Evolutionary conservation across 2,113 vertebrate species (phyloP).

Genomic region (Pica pica): DNA sequence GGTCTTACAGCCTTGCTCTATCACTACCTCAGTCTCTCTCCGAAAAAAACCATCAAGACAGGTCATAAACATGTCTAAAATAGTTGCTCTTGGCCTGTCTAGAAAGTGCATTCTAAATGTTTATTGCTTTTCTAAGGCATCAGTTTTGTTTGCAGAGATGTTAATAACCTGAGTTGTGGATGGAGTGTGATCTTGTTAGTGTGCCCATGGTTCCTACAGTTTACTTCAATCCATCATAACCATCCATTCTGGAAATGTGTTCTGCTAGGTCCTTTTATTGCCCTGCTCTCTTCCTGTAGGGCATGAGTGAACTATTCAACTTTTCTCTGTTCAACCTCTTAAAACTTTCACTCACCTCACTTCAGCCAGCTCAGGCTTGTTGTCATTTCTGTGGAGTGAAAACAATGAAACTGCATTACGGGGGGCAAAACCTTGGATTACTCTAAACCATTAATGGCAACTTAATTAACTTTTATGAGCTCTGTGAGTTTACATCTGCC

Average conservation of each 20-base stretch:
- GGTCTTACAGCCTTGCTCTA: background rate
- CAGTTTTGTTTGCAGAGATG: background rate
- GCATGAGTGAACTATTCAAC: background rate
- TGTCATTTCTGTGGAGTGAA: background rate
- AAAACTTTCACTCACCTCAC: background rate
- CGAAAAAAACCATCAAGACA: background rate
- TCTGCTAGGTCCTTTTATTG: background rate
- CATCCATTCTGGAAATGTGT: background rate
- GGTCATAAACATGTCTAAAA: background rate
- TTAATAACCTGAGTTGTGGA: background rate
- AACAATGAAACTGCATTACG: background rate
- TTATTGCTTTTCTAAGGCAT: background rate
- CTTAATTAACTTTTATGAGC: background rate
- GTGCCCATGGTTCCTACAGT: background rate
- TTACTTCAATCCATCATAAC: background rate
- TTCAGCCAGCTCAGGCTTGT: background rate
- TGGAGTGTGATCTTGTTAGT: background rate
- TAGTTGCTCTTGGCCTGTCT: background rate
- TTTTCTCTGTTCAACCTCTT: background rate
- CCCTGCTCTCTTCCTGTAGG: background rate
- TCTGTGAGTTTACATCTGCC: background rate
- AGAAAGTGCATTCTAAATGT: background rate
- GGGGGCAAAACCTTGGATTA: background rate
- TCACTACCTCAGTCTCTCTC: background rate
- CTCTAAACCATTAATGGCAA: background rate